Base-by-base conservation (phyloP, 2,113 vertebrate genomes). In the Naja naja region DNA sequence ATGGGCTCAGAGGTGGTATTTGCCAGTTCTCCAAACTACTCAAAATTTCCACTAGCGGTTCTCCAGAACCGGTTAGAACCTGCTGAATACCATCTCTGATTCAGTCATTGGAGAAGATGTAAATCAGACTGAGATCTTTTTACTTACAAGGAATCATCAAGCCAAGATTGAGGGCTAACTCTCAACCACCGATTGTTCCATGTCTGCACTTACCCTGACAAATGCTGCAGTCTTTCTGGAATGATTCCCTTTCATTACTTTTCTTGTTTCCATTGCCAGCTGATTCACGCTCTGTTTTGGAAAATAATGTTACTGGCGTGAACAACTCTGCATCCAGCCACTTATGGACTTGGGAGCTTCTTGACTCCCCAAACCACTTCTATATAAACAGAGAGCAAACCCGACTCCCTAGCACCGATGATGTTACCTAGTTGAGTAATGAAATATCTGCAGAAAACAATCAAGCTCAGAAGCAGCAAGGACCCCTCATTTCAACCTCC, bases 211-310 rank as follows among this genome's bases (percentile, higher is more conserved):
- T 95, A 99, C 99, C 98, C 99, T 98, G 95, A 99, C 99, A 87
- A 99, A 99, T 0, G 99, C 98, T 2, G 99, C 99, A 0, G 99
- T 99, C 96, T 99, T 99, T 60, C 99, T 97, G 86, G 99, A 99
- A 96, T 99, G 99, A 95, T 96, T 99, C 91, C 99, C 99, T 95
- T 97, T 99, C 99, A 99, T 99, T 92, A 99, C 98, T 94, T 98
- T 98, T 64, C 97, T 98, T 25, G 99, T 99, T 97, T 99, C 99
- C 99, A 99, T 99, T 45, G 99, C 98, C 91, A 99, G 96, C 1
- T 98, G 98, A 96, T 99, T 99, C 96, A 99, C 99, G 91, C 98
- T 99, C 99, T 99, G 94, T 93, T 90, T 27, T 0, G 49, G 43
- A 85, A 93, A 93, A 90, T 30, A 18, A 39, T 2, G 5, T 90